Base-by-base conservation (phyloP, 2,113 vertebrate genomes). In the Upupa epops region DNA sequence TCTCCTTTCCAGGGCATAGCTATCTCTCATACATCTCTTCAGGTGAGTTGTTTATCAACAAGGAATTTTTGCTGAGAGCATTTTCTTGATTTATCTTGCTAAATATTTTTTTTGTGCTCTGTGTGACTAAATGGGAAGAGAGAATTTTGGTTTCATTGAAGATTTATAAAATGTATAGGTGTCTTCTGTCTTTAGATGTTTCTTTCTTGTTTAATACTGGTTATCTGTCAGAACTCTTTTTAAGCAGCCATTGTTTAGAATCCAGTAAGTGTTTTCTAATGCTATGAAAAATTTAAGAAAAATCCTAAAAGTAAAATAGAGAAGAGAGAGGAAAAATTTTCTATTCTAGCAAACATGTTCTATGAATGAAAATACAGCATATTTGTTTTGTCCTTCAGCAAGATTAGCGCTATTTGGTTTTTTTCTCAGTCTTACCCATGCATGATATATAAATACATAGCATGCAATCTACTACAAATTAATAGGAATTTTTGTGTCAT, bases 1-100 rank as follows among this genome's bases (percentile, higher is more conserved):
- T 82, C 31, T 61, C 48, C 69, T 77, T 93, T 79, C 61, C 10
- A 24, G 20, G 90, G 85, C 87, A 69, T 51, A 82, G 76, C 40
- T 86, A 22, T 8, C 7, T 86, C 71, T 54, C 34, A 82, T 77
- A 74, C 58, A 31, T 36, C 89, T 82, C 61, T 83, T 64, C 94
- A 96, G 97, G 97, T 97, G 96, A 97, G 96, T 96, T 82, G 16
- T 49, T 72, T 79, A 52, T 31, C 40, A 64, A 95, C 71, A 40
- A 13, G n/a, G 31, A 8, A 0, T 79, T 40, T 78, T 56, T 80
- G 59, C 49, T 75, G 25, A 56, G 36, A 92, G 65, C 75, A 73
- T 77, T 36, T 49, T 66, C 60, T 89, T 60, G 85, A 90, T 95
- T 95, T 85, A 34, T 73, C 37, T 71, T 74, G 31, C 29, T 24